Percentiles rank a stretch among this genome's conserved stretches.
These are phyloP conservation scores for Scytalopus superciliaris DNA, from an alignment of 2,113 vertebrate genomes.

Conservation along the genomic window DNA sequence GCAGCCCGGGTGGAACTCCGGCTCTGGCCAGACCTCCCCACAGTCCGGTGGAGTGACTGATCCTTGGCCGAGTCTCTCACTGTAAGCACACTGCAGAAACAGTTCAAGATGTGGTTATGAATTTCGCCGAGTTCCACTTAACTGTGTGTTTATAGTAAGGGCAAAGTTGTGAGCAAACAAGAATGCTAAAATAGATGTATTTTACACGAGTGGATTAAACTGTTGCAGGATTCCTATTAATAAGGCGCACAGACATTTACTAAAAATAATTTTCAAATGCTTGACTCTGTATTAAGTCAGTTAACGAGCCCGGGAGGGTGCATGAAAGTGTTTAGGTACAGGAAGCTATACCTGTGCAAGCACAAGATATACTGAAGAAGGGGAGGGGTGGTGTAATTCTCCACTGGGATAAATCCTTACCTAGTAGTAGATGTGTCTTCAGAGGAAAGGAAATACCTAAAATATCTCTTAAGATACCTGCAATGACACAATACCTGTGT, in stretches of 20 bases:
- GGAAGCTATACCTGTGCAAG: background rate
- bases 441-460: background rate
- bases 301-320: background rate
- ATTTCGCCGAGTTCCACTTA: background rate
- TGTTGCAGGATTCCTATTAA: background rate
- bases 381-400: background rate
- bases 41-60: background rate
- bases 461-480: background rate
- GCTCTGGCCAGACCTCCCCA: background rate
- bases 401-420: background rate
- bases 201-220: background rate
- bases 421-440: background rate
- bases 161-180: background rate
- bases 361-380: background rate
- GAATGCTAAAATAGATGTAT: background rate
- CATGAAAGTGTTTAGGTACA: background rate
- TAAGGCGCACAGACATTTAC: fast-evolving
- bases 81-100: background rate
- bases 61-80: background rate
- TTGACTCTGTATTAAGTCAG: background rate
- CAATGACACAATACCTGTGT: background rate
- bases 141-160: background rate
- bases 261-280: background rate
- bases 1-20: fast-evolving
- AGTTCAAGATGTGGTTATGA: background rate